A percentile compares a stretch with the other conserved stretches of the same genome.
Evolutionary conservation across 2,113 vertebrate species (phyloP).

Genomic region (Tychaedon coryphoeus): DNA sequence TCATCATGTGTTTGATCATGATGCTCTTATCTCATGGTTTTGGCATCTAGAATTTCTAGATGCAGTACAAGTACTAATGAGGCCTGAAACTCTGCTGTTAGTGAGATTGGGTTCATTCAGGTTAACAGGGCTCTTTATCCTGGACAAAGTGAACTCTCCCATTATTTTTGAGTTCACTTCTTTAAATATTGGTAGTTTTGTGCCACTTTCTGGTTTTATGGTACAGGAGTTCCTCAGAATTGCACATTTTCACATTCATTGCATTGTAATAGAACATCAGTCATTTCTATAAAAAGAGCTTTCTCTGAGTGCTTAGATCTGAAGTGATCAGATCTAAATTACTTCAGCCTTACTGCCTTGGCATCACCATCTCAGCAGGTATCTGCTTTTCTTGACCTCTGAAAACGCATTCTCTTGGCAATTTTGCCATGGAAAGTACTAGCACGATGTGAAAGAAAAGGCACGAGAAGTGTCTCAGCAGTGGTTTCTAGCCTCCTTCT

Average conservation of each 20-base stretch:
- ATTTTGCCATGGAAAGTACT: not conserved
- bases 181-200: not conserved
- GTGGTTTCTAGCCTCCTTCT: not conserved
- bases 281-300: not conserved
- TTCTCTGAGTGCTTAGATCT: not conserved
- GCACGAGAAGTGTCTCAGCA: not conserved
- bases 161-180: not conserved
- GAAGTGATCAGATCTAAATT: not conserved
- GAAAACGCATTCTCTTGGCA: not conserved
- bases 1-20: not conserved
- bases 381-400: not conserved
- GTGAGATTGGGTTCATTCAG: not conserved
- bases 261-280: not conserved
- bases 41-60: not conserved
- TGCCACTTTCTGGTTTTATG: not conserved
- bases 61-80: not conserved
- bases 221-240: not conserved
- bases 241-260: not conserved
- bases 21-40: not conserved
- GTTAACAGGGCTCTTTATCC: not conserved
- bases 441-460: not conserved
- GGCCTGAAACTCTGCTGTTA: not conserved
- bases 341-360: not conserved
- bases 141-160: not conserved
- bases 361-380: not conserved